Evolutionary conservation across 2,797 vertebrate species (phyloP), one percentile per base, ranked within the genome.

Genomic region (Tachyglossus aculeatus): DNA sequence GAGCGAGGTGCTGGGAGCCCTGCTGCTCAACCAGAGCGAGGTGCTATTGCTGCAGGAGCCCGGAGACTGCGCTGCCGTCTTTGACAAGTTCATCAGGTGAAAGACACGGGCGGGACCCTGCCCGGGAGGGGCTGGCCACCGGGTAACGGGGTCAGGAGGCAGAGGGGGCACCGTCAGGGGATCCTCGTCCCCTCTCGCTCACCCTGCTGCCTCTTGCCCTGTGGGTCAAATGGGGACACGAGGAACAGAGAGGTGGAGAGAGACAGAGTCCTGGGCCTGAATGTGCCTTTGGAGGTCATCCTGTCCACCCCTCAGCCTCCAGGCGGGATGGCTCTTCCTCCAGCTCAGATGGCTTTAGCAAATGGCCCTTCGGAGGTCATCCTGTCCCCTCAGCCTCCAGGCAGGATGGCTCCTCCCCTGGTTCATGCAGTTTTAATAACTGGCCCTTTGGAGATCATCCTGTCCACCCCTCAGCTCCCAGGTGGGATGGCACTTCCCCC

Each of bases 71-170:
- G 93, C 95, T 0, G 83, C 90, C 0, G 94, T 96, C 81, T 98
- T 98, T 0, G 95, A 98, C 69, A 96, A 94, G 82, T 98, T 99
- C 87, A 92, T 98, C 91, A 96, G 96, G 96, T 97, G 70, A 0
- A 24, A 59, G 74, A 3, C 15, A 3, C 15, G 8, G 5, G 32
- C 25, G 24, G 52, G 31, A 1, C 0, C 0, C 0, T 0, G 14
- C 31, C 21, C 4, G 2, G 6, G 21, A 14, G 13, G 18, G 3
- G 15, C 43, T n/a, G n/a, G 12, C 8, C 21, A 44, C n/a, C n/a
- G n/a, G n/a, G n/a, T n/a, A n/a, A n/a, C n/a, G n/a, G n/a, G n/a
- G n/a, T n/a, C n/a, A n/a, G n/a, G n/a, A n/a, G n/a, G n/a, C n/a
- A n/a, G n/a, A n/a, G n/a, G n/a, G n/a, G n/a, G n/a, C n/a, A n/a